Evolutionary conservation across 2,113 vertebrate genomes (phyloP).

Genomic region (Okapia johnstoni): DNA sequence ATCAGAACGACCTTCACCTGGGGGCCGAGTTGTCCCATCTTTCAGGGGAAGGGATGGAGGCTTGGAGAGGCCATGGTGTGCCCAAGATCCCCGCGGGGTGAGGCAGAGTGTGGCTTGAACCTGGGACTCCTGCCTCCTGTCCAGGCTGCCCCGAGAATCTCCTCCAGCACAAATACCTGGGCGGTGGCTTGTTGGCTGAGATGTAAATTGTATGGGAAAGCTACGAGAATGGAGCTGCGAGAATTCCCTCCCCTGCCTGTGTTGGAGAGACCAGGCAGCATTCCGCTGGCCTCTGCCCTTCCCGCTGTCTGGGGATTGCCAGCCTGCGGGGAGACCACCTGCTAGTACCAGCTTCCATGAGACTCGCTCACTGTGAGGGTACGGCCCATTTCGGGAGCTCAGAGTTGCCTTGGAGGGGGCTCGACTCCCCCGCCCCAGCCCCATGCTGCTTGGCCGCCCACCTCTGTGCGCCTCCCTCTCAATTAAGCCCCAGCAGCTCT

Average conservation of each 20-base stretch:
- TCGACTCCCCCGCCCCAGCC: background rate
- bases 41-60: background rate
- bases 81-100: rapidly evolving
- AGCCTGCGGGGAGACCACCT: rapidly evolving
- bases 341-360: background rate
- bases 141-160: background rate
- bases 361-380: background rate
- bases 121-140: background rate
- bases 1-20: rapidly evolving
- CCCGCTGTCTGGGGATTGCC: background rate
- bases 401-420: background rate
- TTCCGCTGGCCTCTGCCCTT: background rate
- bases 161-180: background rate
- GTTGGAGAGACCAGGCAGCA: background rate
- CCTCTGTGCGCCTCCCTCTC: background rate
- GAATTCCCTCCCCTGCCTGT: background rate
- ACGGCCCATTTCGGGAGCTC: background rate
- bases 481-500: background rate
- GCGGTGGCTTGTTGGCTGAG: background rate
- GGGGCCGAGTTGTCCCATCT: rapidly evolving
- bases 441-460: rapidly evolving
- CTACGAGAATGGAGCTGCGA: background rate
- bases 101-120: background rate
- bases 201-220: background rate
- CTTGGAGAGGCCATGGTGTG: background rate